Percentiles rank a stretch among this genome's conserved stretches.
These are phyloP conservation scores for Drosophila repleta DNA, from an alignment of 1,140 invertebrate genomes.

Conservation along the genomic window DNA sequence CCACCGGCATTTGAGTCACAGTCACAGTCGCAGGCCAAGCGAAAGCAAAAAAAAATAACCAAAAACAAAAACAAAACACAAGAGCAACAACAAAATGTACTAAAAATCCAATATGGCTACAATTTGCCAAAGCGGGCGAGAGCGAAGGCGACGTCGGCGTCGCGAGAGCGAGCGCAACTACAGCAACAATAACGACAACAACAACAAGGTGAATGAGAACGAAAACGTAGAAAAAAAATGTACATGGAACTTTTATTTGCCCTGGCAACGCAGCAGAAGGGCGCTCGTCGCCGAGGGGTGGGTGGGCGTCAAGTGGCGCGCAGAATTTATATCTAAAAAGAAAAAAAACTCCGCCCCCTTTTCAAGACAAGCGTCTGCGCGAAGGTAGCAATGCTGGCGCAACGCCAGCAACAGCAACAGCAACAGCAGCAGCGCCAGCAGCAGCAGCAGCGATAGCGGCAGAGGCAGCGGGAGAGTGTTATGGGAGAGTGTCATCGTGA, in stretches of 20 bases:
- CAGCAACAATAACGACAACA: constrained; percentile 13
- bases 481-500: constrained; percentile 39
- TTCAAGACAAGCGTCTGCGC: constrained; percentile 82
- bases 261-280: constrained; percentile 64
- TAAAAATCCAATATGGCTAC: constrained; percentile 83
- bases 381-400: constrained; percentile 73
- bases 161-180: constrained; percentile 30
- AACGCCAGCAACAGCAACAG: constrained; percentile 41
- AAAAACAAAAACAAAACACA: constrained; percentile 33
- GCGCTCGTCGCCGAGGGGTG: constrained; percentile 10
- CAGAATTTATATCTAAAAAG: constrained; percentile 41
- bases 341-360: constrained; percentile 84
- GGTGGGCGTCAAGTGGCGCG: constrained; percentile 45
- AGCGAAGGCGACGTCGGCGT: constrained; percentile 15
- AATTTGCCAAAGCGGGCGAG: constrained; percentile 65
- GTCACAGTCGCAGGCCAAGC: constrained; percentile 17
- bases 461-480: constrained; percentile 4
- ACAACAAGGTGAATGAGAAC: constrained; percentile 11
- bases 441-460: constrained; percentile 6
- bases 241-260: constrained; percentile 67
- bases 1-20: constrained; percentile 72
- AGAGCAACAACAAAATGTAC: constrained; percentile 54
- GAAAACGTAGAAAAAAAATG: constrained; percentile 37
- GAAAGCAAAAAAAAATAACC: constrained; percentile 30
- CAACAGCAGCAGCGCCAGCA: neutral